phyloP scores from a whole-genome alignment of 2,797 vertebrate genomes.

The Nyctibius grandis region DNA sequence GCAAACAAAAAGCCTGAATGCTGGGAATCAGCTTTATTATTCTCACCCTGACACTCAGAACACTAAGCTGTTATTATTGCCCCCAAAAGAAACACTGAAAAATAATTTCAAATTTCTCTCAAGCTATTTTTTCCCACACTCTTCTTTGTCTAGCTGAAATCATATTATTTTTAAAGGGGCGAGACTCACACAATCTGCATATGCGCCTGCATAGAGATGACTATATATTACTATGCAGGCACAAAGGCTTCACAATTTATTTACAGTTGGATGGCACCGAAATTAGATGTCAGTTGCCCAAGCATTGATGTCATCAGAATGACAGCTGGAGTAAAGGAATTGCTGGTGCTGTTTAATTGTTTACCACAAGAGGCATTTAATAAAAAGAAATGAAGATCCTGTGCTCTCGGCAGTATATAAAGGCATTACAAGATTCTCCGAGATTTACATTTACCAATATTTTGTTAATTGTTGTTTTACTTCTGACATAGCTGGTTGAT shows the following conservation, averaged over 20 bases:
- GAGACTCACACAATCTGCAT: neutral
- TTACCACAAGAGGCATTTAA: neutral
- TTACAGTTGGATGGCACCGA: neutral
- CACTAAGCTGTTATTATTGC: neutral
- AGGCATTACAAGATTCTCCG: neutral
- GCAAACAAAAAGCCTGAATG: neutral
- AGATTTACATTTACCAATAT: neutral
- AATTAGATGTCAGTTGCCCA: neutral
- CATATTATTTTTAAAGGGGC: neutral
- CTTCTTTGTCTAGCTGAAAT: neutral
- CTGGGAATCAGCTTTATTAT: neutral
- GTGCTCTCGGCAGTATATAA: neutral
- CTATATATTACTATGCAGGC: neutral
- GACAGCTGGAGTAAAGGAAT: neutral
- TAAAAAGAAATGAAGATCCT: neutral
- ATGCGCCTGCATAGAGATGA: neutral
- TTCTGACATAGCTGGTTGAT: constrained; percentile 1
- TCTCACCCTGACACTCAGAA: neutral
- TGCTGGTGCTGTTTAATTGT: neutral
- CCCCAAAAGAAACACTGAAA: neutral
- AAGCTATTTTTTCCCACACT: neutral
- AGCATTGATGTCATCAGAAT: neutral
- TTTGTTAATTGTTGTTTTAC: neutral
- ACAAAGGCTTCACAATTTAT: neutral
- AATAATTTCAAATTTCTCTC: neutral